Base-by-base conservation (phyloP, 2,113 vertebrate genomes). In the Clinocottus analis region DNA sequence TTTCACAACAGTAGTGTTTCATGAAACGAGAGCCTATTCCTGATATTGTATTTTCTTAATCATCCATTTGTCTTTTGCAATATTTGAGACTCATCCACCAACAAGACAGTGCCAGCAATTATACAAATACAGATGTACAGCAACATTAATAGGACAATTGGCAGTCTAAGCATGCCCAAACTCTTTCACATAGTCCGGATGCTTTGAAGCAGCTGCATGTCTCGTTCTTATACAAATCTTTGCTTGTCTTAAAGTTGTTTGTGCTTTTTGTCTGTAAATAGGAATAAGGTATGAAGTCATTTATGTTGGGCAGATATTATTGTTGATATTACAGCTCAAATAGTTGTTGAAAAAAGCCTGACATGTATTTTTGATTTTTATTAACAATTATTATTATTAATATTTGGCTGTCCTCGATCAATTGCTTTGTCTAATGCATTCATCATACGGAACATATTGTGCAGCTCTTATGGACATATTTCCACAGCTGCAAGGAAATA, bases 401-500 rank as follows among this genome's bases (percentile, higher is more conserved):
- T 14, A 68, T 53, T 37, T 37, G 7, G 55, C 35, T 58, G 1
- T 41, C 53, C 35, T 29, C 4, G 0, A 1, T 35, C 6, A 8
- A 2, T 19, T 58, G 3, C 16, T 71, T 58, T 23, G 39, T 59
- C 11, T 21, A 23, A 51, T 51, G n/a, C 1, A 60, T 31, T 5
- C 23, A 59, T 31, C 3, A 16, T 71, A n/a, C 23, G 41, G 55
- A 4, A 39, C 33, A 56, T 59, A 56, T 14, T 29, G 9, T 41
- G 16, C 23, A 13, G 51, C 33, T 9, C 27, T 6, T 21, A 25
- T 1, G 9, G 35, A 61, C 49, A 23, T n/a, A 19, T 19, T n/a
- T 61, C 17, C 37, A 76, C 62, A 64, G 39, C 62, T 64, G 25
- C 31, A 67, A 67, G 39, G 29, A 43, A 56, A 35, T 66, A 1